Percentiles rank a stretch among this genome's conserved stretches.
These are phyloP conservation scores for Cancer borealis DNA, from an alignment of 2,888 invertebrate species.

Conservation along the genomic window DNA sequence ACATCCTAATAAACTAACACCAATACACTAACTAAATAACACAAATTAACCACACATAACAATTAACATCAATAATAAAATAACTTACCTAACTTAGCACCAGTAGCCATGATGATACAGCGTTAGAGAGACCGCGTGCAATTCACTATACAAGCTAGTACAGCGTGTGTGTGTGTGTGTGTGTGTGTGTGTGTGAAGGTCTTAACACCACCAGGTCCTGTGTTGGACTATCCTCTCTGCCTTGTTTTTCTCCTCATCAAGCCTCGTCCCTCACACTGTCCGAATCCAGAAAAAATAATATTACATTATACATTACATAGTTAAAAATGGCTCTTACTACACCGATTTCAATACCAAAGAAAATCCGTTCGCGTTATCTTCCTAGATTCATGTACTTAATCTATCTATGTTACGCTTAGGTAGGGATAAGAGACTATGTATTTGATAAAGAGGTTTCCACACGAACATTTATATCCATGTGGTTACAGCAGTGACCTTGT, in stretches of 20 bases:
- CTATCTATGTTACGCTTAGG: neutral
- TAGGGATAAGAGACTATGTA: neutral
- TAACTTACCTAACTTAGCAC: neutral
- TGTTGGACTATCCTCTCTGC: neutral
- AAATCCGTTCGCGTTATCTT: too few relatives aligned
- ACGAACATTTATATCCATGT: constrained; percentile 3
- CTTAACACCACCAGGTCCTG: neutral
- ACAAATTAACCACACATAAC: neutral
- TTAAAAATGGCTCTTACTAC: too few relatives aligned
- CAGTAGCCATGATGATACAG: neutral
- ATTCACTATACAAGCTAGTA: neutral
- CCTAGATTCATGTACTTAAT: neutral
- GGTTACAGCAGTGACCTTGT: constrained; percentile 1
- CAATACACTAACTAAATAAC: neutral
- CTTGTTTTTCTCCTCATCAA: neutral
- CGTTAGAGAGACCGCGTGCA: neutral
- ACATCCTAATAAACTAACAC: neutral
- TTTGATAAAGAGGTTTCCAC: too few relatives aligned
- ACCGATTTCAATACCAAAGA: too few relatives aligned
- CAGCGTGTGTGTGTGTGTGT: too few relatives aligned
- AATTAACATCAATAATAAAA: neutral
- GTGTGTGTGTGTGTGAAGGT: too few relatives aligned
- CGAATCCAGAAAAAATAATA: too few relatives aligned
- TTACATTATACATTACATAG: too few relatives aligned
- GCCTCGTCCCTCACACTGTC: neutral